Percentiles rank a stretch among this genome's conserved stretches.
phyloP scores from a whole-genome alignment of 2,888 invertebrate genomes.

The Schizaphis graminum region DNA sequence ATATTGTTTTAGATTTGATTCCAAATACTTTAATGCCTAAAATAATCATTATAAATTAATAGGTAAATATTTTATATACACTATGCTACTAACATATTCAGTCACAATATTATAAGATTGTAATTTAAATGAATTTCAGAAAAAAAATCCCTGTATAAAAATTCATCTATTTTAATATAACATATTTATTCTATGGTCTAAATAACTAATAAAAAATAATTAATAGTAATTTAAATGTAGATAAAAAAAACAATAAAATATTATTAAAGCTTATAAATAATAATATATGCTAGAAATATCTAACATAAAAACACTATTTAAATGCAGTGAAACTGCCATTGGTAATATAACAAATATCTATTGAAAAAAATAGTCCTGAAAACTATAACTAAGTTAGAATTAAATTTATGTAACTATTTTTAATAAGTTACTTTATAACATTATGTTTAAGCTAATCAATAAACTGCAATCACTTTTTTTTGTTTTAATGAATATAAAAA shows the following conservation, averaged over 20 bases:
- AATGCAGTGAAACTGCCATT: neutral
- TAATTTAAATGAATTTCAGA: neutral
- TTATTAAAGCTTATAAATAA: neutral
- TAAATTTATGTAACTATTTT: neutral
- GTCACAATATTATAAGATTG: neutral
- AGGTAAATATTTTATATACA: neutral
- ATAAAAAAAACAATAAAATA: neutral
- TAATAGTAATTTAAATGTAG: neutral
- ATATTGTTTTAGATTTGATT: conserved; percentile 77
- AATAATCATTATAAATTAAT: conserved; percentile 65
- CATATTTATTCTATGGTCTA: neutral
- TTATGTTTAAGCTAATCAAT: neutral
- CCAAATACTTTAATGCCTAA: conserved; percentile 80
- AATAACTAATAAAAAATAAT: neutral
- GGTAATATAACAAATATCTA: no score
- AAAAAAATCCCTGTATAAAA: neutral
- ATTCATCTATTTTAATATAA: neutral
- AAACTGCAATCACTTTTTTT: neutral
- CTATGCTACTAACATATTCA: neutral
- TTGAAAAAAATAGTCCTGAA: neutral
- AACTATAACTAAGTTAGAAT: neutral
- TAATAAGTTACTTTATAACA: neutral
- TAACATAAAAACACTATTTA: neutral
- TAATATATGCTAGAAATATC: neutral
- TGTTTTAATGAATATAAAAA: neutral